Evolutionary conservation across 2,113 vertebrate species (phyloP).

Genomic region (Tonatia bakeri): DNA sequence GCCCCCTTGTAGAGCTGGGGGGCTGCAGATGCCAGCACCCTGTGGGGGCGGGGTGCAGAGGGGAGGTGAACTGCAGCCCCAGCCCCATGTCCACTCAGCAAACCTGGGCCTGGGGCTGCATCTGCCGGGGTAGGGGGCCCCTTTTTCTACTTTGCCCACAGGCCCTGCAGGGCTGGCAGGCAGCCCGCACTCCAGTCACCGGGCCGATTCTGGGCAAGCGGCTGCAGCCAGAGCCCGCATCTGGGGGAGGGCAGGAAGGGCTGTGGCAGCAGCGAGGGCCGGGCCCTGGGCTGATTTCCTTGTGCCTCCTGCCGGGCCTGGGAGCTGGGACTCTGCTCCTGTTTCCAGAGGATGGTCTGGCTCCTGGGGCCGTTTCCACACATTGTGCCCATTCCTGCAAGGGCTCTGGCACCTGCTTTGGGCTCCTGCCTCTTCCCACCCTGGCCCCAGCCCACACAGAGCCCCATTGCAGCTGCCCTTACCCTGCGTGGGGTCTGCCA

Average conservation of each 20-base stretch:
- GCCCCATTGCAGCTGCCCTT: neutral
- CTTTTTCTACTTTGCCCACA: neutral
- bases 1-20: neutral
- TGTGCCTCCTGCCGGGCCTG: too few species aligned
- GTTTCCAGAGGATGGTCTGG: neutral
- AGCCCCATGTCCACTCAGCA: neutral
- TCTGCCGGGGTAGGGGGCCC: neutral
- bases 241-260: neutral
- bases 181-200: neutral
- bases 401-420: slow-evolving; percentile 43
- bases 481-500: neutral
- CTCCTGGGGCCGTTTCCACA: slow-evolving; percentile 43
- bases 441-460: neutral
- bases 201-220: neutral
- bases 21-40: neutral
- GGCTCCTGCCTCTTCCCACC: neutral
- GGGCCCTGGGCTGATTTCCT: neutral
- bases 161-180: neutral
- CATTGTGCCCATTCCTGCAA: neutral
- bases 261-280: neutral
- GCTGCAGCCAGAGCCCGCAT: too few species aligned
- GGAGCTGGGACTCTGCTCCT: neutral
- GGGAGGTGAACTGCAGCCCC: neutral
- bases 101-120: neutral
- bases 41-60: neutral